Percentiles rank a stretch among this genome's conserved stretches.
These are phyloP conservation scores for Cataglyphis albicans DNA, from an alignment of 2,888 invertebrate species.

Conservation along the genomic window DNA sequence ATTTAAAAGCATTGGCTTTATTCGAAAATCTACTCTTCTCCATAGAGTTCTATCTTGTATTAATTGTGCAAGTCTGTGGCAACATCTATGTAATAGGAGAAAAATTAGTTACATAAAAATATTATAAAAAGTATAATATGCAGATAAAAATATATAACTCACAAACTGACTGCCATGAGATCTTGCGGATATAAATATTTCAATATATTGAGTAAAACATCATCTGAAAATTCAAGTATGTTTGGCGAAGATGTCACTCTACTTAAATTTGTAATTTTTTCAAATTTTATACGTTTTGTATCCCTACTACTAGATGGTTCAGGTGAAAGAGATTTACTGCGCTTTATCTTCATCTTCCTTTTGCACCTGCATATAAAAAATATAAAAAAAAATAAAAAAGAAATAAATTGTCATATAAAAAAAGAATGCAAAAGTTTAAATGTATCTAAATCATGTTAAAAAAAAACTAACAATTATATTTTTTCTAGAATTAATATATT, in stretches of 20 bases:
- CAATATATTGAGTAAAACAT: constrained; percentile 87
- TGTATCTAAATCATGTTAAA: background rate
- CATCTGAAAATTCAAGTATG: constrained; percentile 88
- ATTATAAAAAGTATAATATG: constrained; percentile 3
- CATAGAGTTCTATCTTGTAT: constrained; percentile 87
- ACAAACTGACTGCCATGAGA: constrained; percentile 87
- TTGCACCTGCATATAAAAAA: constrained; percentile 58
- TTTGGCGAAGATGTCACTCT: constrained; percentile 63
- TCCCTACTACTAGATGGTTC: constrained; percentile 81
- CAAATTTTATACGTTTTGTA: constrained; percentile 74
- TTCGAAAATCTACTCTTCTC: constrained; percentile 86
- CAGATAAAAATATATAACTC: constrained; percentile 75
- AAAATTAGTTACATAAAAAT: constrained; percentile 10
- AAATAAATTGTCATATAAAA: background rate
- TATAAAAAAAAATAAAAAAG: constrained; percentile 12
- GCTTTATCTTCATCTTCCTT: constrained; percentile 80
- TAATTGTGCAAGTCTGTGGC: constrained; percentile 86
- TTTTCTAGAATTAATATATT: background rate
- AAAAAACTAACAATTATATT: background rate
- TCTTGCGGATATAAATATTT: constrained; percentile 85
- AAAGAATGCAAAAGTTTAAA: background rate
- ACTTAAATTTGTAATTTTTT: constrained; percentile 63
- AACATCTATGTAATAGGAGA: constrained; percentile 84
- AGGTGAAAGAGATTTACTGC: constrained; percentile 82
- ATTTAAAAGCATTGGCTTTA: constrained; percentile 77